A percentile compares a stretch with the other conserved stretches of the same genome.
phyloP scores from a whole-genome alignment of 2,888 invertebrate genomes.

The Trilocha varians region DNA sequence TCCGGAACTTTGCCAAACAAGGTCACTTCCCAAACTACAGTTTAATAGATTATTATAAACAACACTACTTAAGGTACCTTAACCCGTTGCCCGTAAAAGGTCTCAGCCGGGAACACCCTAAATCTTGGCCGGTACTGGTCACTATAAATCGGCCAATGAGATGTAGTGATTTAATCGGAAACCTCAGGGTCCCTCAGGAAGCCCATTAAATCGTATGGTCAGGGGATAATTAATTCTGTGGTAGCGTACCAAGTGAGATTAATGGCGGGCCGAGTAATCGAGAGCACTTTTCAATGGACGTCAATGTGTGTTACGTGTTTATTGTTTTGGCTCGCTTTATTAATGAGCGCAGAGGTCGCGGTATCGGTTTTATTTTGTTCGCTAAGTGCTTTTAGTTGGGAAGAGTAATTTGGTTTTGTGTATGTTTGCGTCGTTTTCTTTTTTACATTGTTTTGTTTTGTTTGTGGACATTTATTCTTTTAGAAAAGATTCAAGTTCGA shows the following conservation, averaged over 20 bases:
- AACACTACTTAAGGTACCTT: background rate
- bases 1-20: no score
- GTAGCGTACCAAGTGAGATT: constrained; percentile 67
- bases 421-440: no score
- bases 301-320: constrained; percentile 31
- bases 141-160: constrained; percentile 71
- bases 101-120: background rate
- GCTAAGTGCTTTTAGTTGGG: background rate
- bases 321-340: constrained; percentile 34
- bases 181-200: constrained; percentile 66
- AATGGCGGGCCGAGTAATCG: constrained; percentile 52
- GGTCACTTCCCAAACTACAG: background rate
- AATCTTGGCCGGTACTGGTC: constrained; percentile 26
- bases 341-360: constrained; percentile 1
- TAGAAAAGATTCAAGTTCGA: no score
- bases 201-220: constrained; percentile 73
- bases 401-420: no score
- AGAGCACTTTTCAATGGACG: constrained; percentile 56
- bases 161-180: constrained; percentile 72
- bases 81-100: background rate
- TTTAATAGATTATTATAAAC: background rate
- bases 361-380: background rate
- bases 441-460: no score
- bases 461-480: no score
- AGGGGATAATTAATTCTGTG: constrained; percentile 71